A percentile compares a stretch with the other conserved stretches of the same genome.
Conservation (phyloP, 2,113 vertebrate species). For the Mesoclemmys tuberculata region DNA sequence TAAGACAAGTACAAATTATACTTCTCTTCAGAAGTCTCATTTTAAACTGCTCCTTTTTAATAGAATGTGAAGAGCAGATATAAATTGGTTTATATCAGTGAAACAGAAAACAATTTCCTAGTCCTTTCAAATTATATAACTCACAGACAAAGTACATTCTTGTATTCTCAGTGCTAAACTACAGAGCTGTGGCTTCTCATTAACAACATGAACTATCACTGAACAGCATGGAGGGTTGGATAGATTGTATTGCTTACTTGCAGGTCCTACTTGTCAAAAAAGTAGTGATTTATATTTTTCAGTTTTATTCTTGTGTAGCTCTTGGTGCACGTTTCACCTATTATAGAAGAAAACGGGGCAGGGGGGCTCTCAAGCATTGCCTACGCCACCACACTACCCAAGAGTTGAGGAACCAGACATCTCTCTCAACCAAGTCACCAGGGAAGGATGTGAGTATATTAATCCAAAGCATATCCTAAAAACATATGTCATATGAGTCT, state of each 20-base stretch:
- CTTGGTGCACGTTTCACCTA: neutral
- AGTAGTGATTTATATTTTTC: neutral
- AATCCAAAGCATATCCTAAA: too few species aligned
- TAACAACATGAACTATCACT: neutral
- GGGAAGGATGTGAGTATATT: too few species aligned
- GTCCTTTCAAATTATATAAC: neutral
- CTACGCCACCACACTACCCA: too few species aligned
- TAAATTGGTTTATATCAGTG: neutral
- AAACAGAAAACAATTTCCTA: neutral
- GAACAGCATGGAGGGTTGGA: neutral
- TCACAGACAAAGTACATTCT: neutral
- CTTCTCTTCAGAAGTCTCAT: neutral
- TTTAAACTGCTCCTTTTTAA: neutral
- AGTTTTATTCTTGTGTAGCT: neutral
- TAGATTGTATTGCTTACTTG: neutral
- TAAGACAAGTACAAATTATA: neutral
- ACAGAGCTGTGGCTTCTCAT: neutral
- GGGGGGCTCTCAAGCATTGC: too few species aligned
- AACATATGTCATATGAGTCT: too few species aligned
- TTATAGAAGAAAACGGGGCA: too few species aligned
- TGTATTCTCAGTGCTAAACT: neutral
- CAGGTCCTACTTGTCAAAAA: neutral
- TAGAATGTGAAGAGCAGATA: neutral
- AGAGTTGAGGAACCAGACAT: too few species aligned
- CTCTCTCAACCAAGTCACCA: too few species aligned